Evolutionary conservation across 1,140 invertebrate species (phyloP).

Genomic region (Leptinotarsa lineolata): DNA sequence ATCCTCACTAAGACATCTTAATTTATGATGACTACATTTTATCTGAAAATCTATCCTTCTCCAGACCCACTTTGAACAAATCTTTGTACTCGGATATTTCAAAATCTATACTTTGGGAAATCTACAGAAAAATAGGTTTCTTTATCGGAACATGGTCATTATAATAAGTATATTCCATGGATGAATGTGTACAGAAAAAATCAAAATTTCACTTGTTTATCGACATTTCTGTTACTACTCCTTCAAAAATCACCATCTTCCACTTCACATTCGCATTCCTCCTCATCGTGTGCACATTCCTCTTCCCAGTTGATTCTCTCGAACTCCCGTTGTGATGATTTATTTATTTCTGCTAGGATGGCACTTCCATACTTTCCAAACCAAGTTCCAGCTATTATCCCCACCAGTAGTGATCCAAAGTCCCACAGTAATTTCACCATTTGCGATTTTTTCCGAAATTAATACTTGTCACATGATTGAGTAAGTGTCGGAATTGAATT

Average conservation of each 20-base stretch:
- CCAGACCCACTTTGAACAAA: too few relatives aligned
- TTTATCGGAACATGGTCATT: too few relatives aligned
- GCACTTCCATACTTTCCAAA: conserved; percentile 33
- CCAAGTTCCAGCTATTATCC: conserved; percentile 25
- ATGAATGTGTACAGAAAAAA: too few relatives aligned
- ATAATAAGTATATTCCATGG: too few relatives aligned
- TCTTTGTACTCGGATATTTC: too few relatives aligned
- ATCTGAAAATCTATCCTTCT: too few relatives aligned
- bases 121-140: too few relatives aligned
- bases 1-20: too few relatives aligned
- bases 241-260: conserved; percentile 10
- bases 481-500: not conserved
- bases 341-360: conserved; percentile 21
- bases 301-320: conserved; percentile 28
- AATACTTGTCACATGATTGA: not conserved
- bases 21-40: too few relatives aligned
- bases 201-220: too few relatives aligned
- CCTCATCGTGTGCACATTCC: conserved; percentile 24
- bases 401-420: conserved; percentile 29
- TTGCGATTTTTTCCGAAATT: conserved; percentile 1
- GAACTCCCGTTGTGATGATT: not conserved
- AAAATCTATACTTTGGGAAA: too few relatives aligned
- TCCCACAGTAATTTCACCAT: conserved; percentile 32
- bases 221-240: not conserved
- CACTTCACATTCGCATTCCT: conserved; percentile 26